These are phyloP conservation scores for Anodontia alba DNA, from an alignment of 2,888 invertebrate species.

Conservation along the genomic window DNA sequence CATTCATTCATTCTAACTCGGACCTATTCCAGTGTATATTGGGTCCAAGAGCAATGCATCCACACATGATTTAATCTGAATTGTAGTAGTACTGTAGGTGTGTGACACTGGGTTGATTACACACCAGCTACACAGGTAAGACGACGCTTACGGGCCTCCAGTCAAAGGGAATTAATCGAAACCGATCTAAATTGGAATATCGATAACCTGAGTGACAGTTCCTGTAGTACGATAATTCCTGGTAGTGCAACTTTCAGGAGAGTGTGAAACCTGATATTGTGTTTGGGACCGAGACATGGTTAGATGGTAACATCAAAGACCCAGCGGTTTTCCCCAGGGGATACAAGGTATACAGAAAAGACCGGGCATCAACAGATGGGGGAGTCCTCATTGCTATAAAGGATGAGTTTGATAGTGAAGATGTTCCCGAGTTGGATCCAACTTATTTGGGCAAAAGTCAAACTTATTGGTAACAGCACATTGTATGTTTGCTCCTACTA, in stretches of 20 bases:
- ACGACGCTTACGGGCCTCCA: no score
- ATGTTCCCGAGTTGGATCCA: slow-evolving; percentile 2
- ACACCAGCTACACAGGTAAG: no score
- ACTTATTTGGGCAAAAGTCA: slow-evolving; percentile 4
- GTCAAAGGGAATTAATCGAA: no score
- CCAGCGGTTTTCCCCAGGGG: slow-evolving; percentile 1
- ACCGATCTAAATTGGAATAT: no score
- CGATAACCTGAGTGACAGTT: no score
- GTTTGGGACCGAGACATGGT: slow-evolving; percentile 20
- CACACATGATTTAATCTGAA: no score
- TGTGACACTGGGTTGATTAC: no score
- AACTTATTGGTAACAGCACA: slow-evolving; percentile 1
- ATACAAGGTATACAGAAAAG: slow-evolving; percentile 12
- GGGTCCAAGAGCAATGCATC: no score
- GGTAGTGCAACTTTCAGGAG: background rate
- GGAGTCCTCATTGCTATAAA: slow-evolving; percentile 18
- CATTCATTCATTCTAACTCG: no score
- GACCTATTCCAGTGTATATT: no score
- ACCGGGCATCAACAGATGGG: background rate
- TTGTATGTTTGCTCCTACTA: slow-evolving; percentile 17
- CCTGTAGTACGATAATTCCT: no score
- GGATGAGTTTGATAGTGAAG: slow-evolving; percentile 1
- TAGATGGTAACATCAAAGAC: background rate
- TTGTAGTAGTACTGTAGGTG: no score
- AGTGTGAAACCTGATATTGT: slow-evolving; percentile 17